Evolutionary conservation across 2,113 vertebrate genomes (phyloP).

Genomic region (Zosterops lateralis): DNA sequence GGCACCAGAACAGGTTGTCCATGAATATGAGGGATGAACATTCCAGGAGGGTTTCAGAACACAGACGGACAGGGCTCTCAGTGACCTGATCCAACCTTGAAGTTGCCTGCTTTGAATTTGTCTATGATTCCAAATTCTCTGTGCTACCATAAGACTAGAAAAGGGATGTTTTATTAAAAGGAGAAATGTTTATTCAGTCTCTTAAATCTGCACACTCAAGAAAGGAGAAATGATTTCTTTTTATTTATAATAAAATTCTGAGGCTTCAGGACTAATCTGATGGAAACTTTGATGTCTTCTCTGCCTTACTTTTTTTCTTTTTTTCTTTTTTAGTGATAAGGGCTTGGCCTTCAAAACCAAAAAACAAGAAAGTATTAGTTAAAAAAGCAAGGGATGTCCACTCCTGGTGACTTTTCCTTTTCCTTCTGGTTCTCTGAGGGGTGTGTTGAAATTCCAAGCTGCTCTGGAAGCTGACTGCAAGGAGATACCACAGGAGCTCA

Average conservation of each 20-base stretch:
- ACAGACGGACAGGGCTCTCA: not conserved
- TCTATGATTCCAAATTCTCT: not conserved
- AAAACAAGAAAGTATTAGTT: not conserved
- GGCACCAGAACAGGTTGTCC: not conserved
- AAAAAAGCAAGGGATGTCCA: not conserved
- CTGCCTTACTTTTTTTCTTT: not conserved
- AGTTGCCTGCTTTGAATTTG: not conserved
- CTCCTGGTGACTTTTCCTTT: not conserved
- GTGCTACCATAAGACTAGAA: not conserved
- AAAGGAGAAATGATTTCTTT: not conserved
- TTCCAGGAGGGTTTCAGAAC: not conserved
- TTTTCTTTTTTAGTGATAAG: not conserved
- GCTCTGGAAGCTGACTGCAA: not conserved
- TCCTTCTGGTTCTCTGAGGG: not conserved
- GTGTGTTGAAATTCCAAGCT: not conserved
- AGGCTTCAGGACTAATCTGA: not conserved
- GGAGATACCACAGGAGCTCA: not conserved
- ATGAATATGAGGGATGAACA: not conserved
- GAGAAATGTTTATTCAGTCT: not conserved
- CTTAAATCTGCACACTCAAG: not conserved
- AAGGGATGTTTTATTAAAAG: constrained; percentile 11
- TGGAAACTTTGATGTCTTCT: not conserved
- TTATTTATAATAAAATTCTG: constrained; percentile 16
- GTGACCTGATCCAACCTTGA: not conserved
- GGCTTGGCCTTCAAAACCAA: not conserved